Percentiles rank a stretch among this genome's conserved stretches.
These are phyloP conservation scores for Melinopterus prodromus DNA, from an alignment of 2,888 invertebrate genomes.

Conservation along the genomic window DNA sequence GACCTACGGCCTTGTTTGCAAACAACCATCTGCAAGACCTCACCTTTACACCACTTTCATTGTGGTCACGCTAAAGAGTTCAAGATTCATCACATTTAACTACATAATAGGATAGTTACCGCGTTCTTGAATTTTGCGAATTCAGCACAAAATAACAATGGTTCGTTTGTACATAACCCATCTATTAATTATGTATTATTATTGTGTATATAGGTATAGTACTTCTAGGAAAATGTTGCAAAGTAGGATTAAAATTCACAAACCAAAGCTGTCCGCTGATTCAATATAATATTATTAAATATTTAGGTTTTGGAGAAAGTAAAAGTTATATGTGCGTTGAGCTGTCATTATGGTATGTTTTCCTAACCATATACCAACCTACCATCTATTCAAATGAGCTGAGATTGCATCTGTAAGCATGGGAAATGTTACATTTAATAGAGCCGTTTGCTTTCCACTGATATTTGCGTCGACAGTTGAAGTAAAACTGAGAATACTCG, in stretches of 20 bases:
- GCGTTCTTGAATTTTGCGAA: neutral
- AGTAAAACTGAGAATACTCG: neutral
- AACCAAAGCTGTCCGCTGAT: too few species aligned
- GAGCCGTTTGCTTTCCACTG: neutral
- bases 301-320: neutral
- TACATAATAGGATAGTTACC: neutral
- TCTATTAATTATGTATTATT: neutral
- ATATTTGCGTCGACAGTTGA: neutral
- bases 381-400: neutral
- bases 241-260: too few species aligned
- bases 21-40: neutral
- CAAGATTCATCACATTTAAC: neutral
- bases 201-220: too few species aligned
- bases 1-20: neutral
- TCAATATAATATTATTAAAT: too few species aligned
- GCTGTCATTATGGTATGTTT: neutral
- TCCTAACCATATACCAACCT: neutral
- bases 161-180: neutral
- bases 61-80: neutral
- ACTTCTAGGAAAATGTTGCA: too few species aligned
- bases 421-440: neutral
- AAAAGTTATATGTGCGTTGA: neutral
- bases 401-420: neutral
- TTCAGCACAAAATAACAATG: neutral
- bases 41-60: neutral